These are phyloP conservation scores for Pitangus sulphuratus DNA, from an alignment of 2,797 vertebrate genomes.

Conservation along the genomic window DNA sequence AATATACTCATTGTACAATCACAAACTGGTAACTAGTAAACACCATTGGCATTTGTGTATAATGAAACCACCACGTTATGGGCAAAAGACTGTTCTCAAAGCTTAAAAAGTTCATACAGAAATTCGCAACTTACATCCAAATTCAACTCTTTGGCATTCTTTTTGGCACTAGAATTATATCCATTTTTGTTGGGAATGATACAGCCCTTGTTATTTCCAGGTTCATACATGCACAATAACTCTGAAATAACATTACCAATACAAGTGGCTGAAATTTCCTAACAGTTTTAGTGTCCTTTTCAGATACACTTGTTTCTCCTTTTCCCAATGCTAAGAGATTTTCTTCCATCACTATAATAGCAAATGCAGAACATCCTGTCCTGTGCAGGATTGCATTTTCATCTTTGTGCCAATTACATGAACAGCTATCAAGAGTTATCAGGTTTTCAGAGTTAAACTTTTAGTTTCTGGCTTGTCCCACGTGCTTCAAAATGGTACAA, in stretches of 20 bases:
- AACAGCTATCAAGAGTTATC: neutral
- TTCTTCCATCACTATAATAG: neutral
- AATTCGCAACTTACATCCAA: neutral
- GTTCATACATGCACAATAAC: neutral
- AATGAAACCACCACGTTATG: neutral
- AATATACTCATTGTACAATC: neutral
- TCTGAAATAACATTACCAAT: neutral
- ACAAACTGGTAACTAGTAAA: neutral
- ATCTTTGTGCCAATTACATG: neutral
- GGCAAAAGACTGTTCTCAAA: neutral
- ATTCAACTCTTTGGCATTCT: neutral
- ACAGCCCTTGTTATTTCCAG: neutral
- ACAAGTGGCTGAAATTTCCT: neutral
- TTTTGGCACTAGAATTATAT: neutral
- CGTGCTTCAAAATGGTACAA: neutral
- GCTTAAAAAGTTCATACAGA: neutral
- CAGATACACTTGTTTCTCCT: neutral
- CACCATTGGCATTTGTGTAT: neutral
- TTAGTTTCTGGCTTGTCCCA: neutral
- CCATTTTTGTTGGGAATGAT: neutral
- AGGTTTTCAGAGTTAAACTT: neutral
- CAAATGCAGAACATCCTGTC: neutral
- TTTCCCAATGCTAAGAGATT: neutral
- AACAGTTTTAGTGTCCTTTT: neutral
- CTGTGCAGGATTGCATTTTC: neutral